phyloP scores from a whole-genome alignment of 2,888 invertebrate species.

The Campopleginae sp. region DNA sequence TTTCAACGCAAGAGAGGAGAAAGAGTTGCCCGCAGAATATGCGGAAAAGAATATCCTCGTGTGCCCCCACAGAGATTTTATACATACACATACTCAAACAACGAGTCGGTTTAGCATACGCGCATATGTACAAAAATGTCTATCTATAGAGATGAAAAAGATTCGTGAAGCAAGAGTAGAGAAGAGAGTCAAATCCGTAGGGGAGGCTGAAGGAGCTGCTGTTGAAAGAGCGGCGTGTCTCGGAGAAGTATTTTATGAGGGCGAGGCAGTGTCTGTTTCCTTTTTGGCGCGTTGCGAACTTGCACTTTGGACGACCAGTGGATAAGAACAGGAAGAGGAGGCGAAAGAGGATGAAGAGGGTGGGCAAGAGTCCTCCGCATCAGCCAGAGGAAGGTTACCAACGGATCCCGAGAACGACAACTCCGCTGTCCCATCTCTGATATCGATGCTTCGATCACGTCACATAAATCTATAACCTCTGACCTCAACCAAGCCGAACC shows the following conservation, averaged over 20 bases:
- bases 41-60: slow-evolving; percentile 14
- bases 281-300: slow-evolving; percentile 76
- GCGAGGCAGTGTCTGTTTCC: slow-evolving; percentile 74
- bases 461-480: slow-evolving; percentile 65
- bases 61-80: slow-evolving; percentile 27
- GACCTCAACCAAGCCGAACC: neutral
- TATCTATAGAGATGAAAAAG: slow-evolving; percentile 18
- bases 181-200: slow-evolving; percentile 15
- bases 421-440: slow-evolving; percentile 73
- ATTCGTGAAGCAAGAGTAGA: neutral
- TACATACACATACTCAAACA: slow-evolving; percentile 45
- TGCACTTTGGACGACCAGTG: slow-evolving; percentile 60
- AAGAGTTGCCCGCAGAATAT: slow-evolving; percentile 29
- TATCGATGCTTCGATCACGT: slow-evolving; percentile 74
- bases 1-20: slow-evolving; percentile 28
- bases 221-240: slow-evolving; percentile 67
- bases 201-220: slow-evolving; percentile 65
- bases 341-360: neutral
- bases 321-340: slow-evolving; percentile 20
- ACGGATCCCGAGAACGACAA: slow-evolving; percentile 62
- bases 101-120: slow-evolving; percentile 23
- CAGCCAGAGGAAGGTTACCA: slow-evolving; percentile 14
- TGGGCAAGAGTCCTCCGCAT: neutral
- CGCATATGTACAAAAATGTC: slow-evolving; percentile 53
- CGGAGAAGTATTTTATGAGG: slow-evolving; percentile 73